Conservation (phyloP, 2,113 vertebrate genomes). For the Hippocampus barbouri region DNA sequence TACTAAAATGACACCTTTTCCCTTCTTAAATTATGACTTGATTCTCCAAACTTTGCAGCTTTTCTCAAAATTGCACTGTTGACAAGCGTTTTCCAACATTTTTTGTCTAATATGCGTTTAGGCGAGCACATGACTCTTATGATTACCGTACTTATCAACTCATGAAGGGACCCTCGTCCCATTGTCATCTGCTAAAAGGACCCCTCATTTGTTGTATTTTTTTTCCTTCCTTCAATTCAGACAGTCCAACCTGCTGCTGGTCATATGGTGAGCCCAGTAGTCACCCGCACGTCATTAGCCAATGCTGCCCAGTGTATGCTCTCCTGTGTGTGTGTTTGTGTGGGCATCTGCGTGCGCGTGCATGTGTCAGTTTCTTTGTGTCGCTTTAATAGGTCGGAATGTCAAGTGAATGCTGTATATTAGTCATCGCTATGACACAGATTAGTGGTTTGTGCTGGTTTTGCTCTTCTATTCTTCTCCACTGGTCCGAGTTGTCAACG, state of each 20-base stretch:
- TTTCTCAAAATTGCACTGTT: not conserved
- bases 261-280: slow-evolving; percentile 53
- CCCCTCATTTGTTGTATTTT: not conserved
- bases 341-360: slow-evolving; percentile 13
- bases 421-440: slow-evolving; percentile 31
- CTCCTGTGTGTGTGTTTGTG: slow-evolving; percentile 21
- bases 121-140: slow-evolving; percentile 3
- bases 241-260: slow-evolving; percentile 26
- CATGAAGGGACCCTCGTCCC: not conserved
- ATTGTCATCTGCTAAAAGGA: not conserved
- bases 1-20: not conserved
- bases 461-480: slow-evolving; percentile 9
- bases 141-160: not conserved
- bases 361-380: slow-evolving; percentile 33
- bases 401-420: slow-evolving; percentile 29
- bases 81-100: not conserved
- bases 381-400: slow-evolving; percentile 39
- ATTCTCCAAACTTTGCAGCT: not conserved
- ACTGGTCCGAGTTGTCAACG: not conserved
- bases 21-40: not conserved
- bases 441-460: slow-evolving; percentile 15
- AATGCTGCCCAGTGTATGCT: slow-evolving; percentile 20
- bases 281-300: slow-evolving; percentile 66
- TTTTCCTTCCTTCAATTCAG: slow-evolving; percentile 2
- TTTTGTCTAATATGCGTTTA: not conserved